Conservation (phyloP, 1,140 invertebrate species). For the Drosophila busckii region DNA sequence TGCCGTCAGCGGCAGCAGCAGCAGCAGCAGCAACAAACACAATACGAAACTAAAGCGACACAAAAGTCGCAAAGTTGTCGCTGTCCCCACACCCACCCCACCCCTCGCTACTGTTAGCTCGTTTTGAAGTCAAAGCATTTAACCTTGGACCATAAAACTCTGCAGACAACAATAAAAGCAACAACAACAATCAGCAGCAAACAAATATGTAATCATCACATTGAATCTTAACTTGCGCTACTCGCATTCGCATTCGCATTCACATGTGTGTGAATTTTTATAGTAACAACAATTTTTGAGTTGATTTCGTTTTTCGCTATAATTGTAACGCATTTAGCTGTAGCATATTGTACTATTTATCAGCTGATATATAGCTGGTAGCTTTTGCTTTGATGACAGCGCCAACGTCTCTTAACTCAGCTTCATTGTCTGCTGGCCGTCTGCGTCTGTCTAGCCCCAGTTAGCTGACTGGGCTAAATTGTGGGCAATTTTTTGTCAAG, state of each 20-base stretch:
- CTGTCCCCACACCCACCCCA: no score
- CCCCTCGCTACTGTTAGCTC: constrained; percentile 3
- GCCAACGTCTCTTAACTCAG: no score
- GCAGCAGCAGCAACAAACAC: constrained; percentile 24
- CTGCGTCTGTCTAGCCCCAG: no score
- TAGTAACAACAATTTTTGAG: background rate
- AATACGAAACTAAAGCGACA: constrained; percentile 45
- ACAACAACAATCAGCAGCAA: constrained; percentile 33
- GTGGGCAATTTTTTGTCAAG: constrained; percentile 65
- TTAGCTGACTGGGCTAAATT: constrained; percentile 63
- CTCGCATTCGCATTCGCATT: no score
- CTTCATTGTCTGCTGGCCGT: no score
- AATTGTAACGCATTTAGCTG: constrained; percentile 70
- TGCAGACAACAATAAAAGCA: constrained; percentile 48
- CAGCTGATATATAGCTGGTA: constrained; percentile 52
- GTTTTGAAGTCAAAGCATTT: constrained; percentile 65
- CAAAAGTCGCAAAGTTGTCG: constrained; percentile 63
- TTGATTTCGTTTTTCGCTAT: constrained; percentile 35
- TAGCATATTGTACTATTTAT: constrained; percentile 67
- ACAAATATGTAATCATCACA: constrained; percentile 72
- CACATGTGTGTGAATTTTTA: constrained; percentile 61
- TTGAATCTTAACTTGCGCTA: constrained; percentile 58
- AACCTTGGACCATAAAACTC: constrained; percentile 78
- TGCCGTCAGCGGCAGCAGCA: no score
- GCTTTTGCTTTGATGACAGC: constrained; percentile 30